Evolutionary conservation across 2,113 vertebrate species (phyloP).

Genomic region (Nothoprocta perdicaria): DNA sequence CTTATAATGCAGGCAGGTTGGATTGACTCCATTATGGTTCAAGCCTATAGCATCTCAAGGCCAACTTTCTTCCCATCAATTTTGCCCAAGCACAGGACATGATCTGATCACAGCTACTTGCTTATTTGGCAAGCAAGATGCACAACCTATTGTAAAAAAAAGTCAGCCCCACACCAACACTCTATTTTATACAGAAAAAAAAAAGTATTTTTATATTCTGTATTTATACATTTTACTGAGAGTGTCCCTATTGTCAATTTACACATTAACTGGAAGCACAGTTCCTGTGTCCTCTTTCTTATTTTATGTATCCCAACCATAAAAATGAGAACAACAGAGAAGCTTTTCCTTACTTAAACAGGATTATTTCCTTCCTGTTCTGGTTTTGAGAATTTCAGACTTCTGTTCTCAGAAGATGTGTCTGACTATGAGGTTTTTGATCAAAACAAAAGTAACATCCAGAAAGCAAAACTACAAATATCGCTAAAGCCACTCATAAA

Average conservation of each 20-base stretch:
- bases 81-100: not conserved
- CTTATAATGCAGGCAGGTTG: not conserved
- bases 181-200: not conserved
- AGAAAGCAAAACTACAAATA: not conserved
- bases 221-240: not conserved
- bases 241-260: not conserved
- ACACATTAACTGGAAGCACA: not conserved
- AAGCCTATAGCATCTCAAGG: not conserved
- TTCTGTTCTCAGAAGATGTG: not conserved
- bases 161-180: not conserved
- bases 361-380: not conserved
- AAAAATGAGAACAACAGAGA: not conserved
- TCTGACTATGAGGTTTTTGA: not conserved
- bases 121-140: not conserved
- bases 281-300: not conserved
- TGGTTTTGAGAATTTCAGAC: not conserved
- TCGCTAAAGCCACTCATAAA: rapidly evolving
- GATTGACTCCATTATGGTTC: not conserved
- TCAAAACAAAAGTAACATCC: not conserved
- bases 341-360: not conserved
- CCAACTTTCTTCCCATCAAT: not conserved
- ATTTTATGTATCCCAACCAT: not conserved
- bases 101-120: not conserved
- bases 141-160: not conserved
- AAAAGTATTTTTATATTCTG: too few species aligned